Evolutionary conservation across 2,113 vertebrate genomes (phyloP).

Genomic region (Sterrhoptilus dennistouni): DNA sequence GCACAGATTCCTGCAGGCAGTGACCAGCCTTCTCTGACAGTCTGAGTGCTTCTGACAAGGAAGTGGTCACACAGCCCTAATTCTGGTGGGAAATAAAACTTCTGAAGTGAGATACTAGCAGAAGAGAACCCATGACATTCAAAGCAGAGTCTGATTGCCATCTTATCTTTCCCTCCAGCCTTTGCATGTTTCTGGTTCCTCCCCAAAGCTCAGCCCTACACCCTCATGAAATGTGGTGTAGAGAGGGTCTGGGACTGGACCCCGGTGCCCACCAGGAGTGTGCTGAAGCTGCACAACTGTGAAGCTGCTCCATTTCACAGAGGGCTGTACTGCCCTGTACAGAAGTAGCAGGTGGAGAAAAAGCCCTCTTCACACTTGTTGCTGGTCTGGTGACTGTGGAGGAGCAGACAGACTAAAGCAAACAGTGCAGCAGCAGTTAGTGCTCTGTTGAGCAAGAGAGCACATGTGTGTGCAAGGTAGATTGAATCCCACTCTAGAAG

Average conservation of each 20-base stretch:
- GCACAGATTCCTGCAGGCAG: background rate
- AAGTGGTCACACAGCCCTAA: background rate
- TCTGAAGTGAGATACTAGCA: background rate
- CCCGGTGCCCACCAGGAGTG: background rate
- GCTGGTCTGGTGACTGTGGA: background rate
- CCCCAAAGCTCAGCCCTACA: background rate
- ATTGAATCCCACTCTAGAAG: background rate
- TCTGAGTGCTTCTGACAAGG: background rate
- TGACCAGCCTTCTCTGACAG: background rate
- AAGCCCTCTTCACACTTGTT: background rate
- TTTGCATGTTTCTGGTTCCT: background rate
- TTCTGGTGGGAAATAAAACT: background rate
- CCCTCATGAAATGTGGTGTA: background rate
- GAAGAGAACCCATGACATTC: background rate
- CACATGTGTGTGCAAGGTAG: background rate
- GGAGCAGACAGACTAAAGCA: background rate
- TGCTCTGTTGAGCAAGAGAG: background rate
- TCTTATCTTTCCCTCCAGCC: background rate
- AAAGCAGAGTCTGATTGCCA: background rate
- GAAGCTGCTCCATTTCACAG: background rate
- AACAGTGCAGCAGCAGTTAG: background rate
- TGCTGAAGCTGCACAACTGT: background rate
- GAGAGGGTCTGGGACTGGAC: rapidly evolving
- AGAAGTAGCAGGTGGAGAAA: background rate
- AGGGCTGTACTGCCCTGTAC: background rate